These are phyloP conservation scores for Callithrix jacchus DNA, from an alignment of 2,113 vertebrate genomes.

Conservation along the genomic window DNA sequence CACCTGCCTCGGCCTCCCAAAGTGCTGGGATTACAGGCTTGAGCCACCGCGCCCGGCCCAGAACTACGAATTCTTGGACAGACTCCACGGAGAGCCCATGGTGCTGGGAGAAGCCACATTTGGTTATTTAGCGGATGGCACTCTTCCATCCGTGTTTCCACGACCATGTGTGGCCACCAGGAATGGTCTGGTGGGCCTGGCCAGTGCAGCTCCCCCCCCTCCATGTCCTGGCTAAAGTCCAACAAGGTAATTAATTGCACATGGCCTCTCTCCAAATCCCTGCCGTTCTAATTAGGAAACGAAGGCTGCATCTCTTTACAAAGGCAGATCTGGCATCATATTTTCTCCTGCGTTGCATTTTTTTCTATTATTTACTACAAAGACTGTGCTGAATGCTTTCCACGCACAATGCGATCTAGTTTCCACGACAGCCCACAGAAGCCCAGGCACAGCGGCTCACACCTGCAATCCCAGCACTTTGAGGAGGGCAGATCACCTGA, in stretches of 20 bases:
- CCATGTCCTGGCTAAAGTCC: conserved; percentile 25
- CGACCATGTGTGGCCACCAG: neutral
- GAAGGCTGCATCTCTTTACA: neutral
- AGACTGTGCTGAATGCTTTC: neutral
- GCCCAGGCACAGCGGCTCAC: neutral
- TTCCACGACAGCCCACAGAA: neutral
- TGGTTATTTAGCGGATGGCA: neutral
- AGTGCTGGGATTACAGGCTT: no score
- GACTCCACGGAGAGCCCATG: neutral
- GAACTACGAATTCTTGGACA: neutral
- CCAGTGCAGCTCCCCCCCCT: neutral
- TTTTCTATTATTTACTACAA: neutral
- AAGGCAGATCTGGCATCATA: neutral
- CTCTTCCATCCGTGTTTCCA: neutral
- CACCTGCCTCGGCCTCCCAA: no score
- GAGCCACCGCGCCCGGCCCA: no score
- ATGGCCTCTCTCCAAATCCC: neutral
- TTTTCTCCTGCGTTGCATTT: neutral
- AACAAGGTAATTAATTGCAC: conserved; percentile 43
- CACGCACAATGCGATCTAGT: neutral
- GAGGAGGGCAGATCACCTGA: neutral
- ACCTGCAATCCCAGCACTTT: neutral
- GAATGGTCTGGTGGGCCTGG: neutral
- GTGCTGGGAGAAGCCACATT: neutral
- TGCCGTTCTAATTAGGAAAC: neutral